These are phyloP conservation scores for Chaetoderma sp. DNA, from an alignment of 2,888 invertebrate species.

Conservation along the genomic window DNA sequence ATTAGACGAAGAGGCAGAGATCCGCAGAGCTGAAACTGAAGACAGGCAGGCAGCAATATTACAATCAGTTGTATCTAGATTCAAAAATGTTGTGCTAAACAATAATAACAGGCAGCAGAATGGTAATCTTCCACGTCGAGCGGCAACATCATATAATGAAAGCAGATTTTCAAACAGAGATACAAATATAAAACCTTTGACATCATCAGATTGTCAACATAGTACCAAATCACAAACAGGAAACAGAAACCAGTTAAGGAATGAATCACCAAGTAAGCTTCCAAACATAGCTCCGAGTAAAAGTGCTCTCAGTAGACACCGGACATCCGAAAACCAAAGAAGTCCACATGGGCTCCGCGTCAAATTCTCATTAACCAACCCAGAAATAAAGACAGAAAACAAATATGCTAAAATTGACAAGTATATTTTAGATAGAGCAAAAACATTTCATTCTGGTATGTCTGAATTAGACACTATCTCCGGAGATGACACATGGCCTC, in stretches of 20 bases:
- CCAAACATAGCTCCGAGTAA: not conserved
- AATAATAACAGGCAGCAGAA: too few species aligned
- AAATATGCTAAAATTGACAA: not conserved
- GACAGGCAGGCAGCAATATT: not conserved
- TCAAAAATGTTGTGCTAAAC: too few species aligned
- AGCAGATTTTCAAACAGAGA: not conserved
- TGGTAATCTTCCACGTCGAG: not conserved
- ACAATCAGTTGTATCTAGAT: too few species aligned
- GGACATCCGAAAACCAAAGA: not conserved
- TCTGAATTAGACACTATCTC: slow-evolving; percentile 1
- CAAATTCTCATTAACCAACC: slow-evolving; percentile 8
- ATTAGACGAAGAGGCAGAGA: not conserved
- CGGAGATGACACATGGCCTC: slow-evolving; percentile 42
- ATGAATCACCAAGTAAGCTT: not conserved
- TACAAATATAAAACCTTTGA: not conserved
- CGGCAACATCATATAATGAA: not conserved
- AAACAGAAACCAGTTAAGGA: not conserved
- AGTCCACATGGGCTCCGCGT: not conserved
- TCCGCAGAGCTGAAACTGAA: not conserved
- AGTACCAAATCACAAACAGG: not conserved
- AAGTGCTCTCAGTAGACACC: not conserved
- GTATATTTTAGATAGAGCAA: not conserved
- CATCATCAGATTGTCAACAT: not conserved
- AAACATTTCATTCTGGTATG: not conserved
- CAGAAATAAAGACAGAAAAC: not conserved